phyloP scores from a whole-genome alignment of 2,113 vertebrate genomes.

The Cebidichthys violaceus region DNA sequence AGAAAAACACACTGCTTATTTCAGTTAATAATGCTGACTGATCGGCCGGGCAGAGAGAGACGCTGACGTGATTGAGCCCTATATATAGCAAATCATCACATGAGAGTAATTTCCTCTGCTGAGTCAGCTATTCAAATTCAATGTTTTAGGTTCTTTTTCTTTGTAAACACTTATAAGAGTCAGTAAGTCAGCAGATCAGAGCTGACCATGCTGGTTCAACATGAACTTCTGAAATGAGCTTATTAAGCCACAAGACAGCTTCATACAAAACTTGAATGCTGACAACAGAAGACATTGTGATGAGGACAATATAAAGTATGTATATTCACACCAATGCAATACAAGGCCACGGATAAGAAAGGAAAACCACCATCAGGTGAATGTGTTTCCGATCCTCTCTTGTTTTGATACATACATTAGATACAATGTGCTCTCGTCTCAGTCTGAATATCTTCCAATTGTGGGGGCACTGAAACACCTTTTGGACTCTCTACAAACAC shows the following conservation, averaged over 20 bases:
- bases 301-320: not conserved
- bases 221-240: constrained; percentile 34
- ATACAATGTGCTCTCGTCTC: not conserved
- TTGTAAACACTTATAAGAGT: constrained; percentile 39
- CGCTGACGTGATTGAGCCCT: constrained; percentile 32
- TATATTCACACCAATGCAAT: not conserved
- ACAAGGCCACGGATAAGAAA: not conserved
- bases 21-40: constrained; percentile 19
- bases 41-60: constrained; percentile 27
- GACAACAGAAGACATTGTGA: not conserved
- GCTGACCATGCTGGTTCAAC: constrained; percentile 42
- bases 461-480: constrained; percentile 13
- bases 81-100: constrained; percentile 52
- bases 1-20: not conserved
- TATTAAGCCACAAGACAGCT: constrained; percentile 4
- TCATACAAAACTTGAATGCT: constrained; percentile 13
- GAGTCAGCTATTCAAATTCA: constrained; percentile 48
- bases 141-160: constrained; percentile 29
- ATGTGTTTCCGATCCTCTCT: not conserved
- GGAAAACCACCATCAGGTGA: not conserved
- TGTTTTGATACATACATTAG: not conserved
- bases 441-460: constrained; percentile 17
- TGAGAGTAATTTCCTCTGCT: constrained; percentile 49
- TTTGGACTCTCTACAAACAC: constrained; percentile 13
- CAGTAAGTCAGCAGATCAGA: constrained; percentile 54